These are phyloP conservation scores for Amorpha juglandis DNA, from an alignment of 2,888 invertebrate species.

Conservation along the genomic window DNA sequence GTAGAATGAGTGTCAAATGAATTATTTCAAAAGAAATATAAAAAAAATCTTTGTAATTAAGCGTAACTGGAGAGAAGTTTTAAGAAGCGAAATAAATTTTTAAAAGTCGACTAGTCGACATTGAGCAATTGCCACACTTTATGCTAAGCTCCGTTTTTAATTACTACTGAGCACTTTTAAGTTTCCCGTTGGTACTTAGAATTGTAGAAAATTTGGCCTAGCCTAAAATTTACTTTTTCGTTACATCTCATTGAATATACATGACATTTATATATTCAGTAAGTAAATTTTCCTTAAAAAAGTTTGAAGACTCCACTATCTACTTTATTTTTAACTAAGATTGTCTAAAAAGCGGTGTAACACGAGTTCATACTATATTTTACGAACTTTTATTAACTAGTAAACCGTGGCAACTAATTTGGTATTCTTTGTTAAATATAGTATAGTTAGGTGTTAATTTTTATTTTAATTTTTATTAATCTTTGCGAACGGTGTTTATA, in stretches of 20 bases:
- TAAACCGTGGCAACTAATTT: background rate
- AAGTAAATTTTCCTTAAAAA: background rate
- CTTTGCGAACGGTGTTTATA: too few species aligned
- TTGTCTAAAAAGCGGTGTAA: background rate
- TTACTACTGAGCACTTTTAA: constrained; percentile 70
- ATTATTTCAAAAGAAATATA: constrained; percentile 21
- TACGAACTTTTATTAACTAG: background rate
- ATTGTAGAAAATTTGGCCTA: constrained; percentile 53
- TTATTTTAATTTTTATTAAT: too few species aligned
- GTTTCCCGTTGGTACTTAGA: constrained; percentile 53
- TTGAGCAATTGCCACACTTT: constrained; percentile 77
- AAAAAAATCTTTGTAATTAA: constrained; percentile 45
- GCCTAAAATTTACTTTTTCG: constrained; percentile 39
- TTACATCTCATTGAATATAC: constrained; percentile 20
- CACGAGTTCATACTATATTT: background rate
- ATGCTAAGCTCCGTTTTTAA: constrained; percentile 73
- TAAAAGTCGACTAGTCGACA: constrained; percentile 62
- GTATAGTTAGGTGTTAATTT: too few species aligned
- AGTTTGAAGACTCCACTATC: background rate
- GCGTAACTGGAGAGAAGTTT: constrained; percentile 44
- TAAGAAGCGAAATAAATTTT: constrained; percentile 53
- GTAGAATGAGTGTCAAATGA: background rate
- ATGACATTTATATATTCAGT: background rate
- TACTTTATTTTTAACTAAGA: background rate
- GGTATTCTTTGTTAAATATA: too few species aligned